Evolutionary conservation across 2,797 vertebrate genomes (phyloP), one percentile per base, ranked within the genome.

Genomic region (Crypturellus tataupa): DNA sequence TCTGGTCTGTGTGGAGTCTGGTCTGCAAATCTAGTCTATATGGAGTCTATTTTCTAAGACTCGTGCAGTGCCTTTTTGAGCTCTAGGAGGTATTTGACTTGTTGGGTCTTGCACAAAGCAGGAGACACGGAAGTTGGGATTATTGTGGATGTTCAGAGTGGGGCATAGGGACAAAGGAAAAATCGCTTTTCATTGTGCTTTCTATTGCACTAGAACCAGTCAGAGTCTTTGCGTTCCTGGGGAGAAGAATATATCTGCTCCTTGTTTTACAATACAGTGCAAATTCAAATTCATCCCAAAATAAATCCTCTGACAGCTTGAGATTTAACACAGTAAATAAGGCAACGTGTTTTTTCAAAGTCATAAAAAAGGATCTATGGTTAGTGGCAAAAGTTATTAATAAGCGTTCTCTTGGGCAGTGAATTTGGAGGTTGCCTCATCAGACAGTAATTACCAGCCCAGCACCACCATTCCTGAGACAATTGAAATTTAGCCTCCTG

Each of bases 401-500:
- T 76, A 81, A 71, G n/a, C 39, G 19, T 68, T 88, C 87, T 88
- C 89, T 58, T 83, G 80, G 85, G 89, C 71, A 51, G 47, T 27
- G 64, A 65, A 72, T 91, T 87, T 24, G 15, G 68, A 93, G 58
- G 64, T 62, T 91, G 64, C 70, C 56, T 91, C 89, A 67, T 91
- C 89, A 87, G 91, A 64, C 77, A 94, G 78, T 68, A 68, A 91
- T 95, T 92, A 88, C 73, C 87, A 92, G 82, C 67, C 62, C 77
- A 79, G 85, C 67, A 81, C 33, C 73, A 87, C 42, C 53, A 42
- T 64, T 79, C 85, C 92, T 68, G 59, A 93, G 90, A 93, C 92
- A 90, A 84, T 8, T 86, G 95, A 89, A 97, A 96, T 93, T 67
- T 82, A 96, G 85, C 75, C 78, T 94, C 63, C 73, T 91, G 91